Evolutionary conservation across 2,888 invertebrate species (phyloP), one percentile per base, ranked within the genome.

Genomic region (Yponomeuta evonymella): DNA sequence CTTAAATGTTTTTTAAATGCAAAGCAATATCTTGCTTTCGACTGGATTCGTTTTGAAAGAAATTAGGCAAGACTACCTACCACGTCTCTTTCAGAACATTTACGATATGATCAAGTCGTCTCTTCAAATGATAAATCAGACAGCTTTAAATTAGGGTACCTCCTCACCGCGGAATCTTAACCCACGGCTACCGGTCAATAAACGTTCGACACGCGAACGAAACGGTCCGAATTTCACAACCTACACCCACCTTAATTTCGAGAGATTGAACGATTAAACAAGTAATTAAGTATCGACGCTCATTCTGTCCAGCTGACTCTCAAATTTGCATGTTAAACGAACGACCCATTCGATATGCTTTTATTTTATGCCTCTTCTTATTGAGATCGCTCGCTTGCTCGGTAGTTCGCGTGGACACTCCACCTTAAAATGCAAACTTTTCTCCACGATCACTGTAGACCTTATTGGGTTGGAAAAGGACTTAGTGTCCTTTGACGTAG

Each of bases 301-400:
- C 88, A 89, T 90, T 89, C 89, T 88, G 90, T 92, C 89, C 84
- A 82, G 85, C 43, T 79, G 83, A 87, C 88, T 92, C 85, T 92
- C 89, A 92, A 91, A 92, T 92, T 92, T 92, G 91, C 92, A 92
- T 92, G 91, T 92, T 92, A 92, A 92, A 91, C 92, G 91, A 92
- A 91, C 51, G 89, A 70, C 33, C 69, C 2, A 11, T 33, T 70
- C 63, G 36, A 23, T 88, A 88, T 85, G 81, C 80, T 86, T 88
- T 89, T 92, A 86, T 85, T 90, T 90, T 64, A 36, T 88, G 89
- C 82, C 81, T 83, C 80, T 81, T 84, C 83, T 86, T 89, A 90
- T 90, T 90, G 87, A 91, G 90, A 89, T 87, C 48, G 67, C 71
- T 33, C 81, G 80, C 76, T 15, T 58, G 51, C 51, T 15, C 76